These are phyloP conservation scores for Aricia agestis DNA, from an alignment of 1,140 invertebrate genomes.

Conservation along the genomic window DNA sequence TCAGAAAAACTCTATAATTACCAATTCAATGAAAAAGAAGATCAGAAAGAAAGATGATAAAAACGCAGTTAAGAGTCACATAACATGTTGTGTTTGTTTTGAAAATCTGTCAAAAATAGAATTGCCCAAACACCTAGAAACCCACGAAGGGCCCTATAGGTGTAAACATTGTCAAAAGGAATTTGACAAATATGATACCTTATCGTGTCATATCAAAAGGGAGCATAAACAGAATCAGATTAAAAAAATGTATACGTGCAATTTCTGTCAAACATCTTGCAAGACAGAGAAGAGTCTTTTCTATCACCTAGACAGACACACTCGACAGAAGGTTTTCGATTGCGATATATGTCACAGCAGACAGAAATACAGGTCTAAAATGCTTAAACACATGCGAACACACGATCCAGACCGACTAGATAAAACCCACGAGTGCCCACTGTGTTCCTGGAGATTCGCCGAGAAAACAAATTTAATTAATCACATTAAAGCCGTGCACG, in stretches of 20 bases:
- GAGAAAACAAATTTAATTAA: constrained; percentile 16
- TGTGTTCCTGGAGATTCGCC: constrained; percentile 14
- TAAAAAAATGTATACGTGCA: neutral
- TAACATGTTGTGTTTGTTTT: neutral
- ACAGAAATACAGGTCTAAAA: neutral
- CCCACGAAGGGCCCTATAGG: neutral
- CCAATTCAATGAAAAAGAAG: no score
- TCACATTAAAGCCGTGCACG: constrained; percentile 16
- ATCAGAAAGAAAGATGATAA: no score
- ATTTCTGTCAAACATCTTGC: neutral
- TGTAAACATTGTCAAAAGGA: neutral
- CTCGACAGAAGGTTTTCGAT: constrained; percentile 7
- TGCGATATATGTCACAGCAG: constrained; percentile 25
- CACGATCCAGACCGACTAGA: constrained; percentile 7
- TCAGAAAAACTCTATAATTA: no score
- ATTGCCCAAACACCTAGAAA: neutral
- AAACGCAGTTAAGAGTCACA: no score
- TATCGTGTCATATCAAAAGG: neutral
- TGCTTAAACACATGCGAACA: constrained; percentile 16
- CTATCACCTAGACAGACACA: neutral
- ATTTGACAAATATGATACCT: neutral
- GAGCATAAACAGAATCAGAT: neutral
- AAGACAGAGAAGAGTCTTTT: neutral
- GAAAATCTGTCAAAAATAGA: neutral
- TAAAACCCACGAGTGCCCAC: constrained; percentile 19